Evolutionary conservation across 2,797 vertebrate genomes (phyloP), one percentile per base, ranked within the genome.

Genomic region (Leuciscus waleckii): DNA sequence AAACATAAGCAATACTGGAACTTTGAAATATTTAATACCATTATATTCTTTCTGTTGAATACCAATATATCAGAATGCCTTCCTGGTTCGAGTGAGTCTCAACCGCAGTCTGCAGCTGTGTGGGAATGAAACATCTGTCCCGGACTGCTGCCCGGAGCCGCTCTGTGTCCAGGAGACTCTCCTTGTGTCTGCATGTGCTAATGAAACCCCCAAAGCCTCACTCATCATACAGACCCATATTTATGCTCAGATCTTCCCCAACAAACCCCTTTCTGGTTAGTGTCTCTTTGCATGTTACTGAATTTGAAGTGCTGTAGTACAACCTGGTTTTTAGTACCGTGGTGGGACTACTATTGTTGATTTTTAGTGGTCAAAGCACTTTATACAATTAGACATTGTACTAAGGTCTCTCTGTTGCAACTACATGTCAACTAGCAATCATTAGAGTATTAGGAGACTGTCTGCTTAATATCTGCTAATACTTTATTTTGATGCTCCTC

Each of bases 171-270:
- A 96, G 79, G 96, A 97, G 82, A 93, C 94, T 0, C 93, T 99
- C 68, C 95, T 94, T 89, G 90, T 99, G 76, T 94, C 95, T 0
- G 98, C 97, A 0, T 97, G 97, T 89, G 90, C 0, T 61, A 91
- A 85, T 0, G 84, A 91, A 1, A 85, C 26, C 35, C 79, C 93
- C 37, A 90, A 91, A 88, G 95, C 96, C 0, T 93, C 91, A 13
- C 93, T 99, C n/a, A 92, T 97, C 70, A 92, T 99, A 84, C 97
- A 97, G 91, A 97, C 91, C 69, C 94, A 95, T 88, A 96, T 99
- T 86, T 95, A 96, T 75, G 94, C 95, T 79, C 93, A 92, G 85
- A 87, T 95, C 23, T 4, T 91, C 94, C 82, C 92, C 94, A 86
- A 13, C 81, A 76, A 93, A 89, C 78, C 90, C 90, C 21, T 90